Evolutionary conservation across 1,140 invertebrate species (phyloP).

Genomic region (Ladona fulva): DNA sequence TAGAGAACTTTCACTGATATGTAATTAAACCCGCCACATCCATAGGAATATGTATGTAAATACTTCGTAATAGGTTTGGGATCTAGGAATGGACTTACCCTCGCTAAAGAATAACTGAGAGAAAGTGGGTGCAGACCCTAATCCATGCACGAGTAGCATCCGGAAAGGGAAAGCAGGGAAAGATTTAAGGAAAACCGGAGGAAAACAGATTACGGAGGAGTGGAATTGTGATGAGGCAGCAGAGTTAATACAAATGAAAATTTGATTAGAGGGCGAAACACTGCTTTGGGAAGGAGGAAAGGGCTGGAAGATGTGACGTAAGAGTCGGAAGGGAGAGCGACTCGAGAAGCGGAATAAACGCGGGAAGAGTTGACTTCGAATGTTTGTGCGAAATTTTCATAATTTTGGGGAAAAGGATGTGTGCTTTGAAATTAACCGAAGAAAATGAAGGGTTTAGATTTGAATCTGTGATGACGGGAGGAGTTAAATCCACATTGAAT

Average conservation of each 20-base stretch:
- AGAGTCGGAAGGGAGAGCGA: not conserved
- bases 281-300: not conserved
- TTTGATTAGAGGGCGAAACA: slow-evolving; percentile 5
- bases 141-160: not conserved
- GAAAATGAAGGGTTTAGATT: not conserved
- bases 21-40: too few relatives aligned
- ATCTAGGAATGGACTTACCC: too few relatives aligned
- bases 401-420: not conserved
- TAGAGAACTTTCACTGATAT: too few relatives aligned
- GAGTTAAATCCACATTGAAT: too few relatives aligned
- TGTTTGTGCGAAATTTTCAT: not conserved
- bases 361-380: not conserved
- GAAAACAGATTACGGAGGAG: not conserved
- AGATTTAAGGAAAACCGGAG: not conserved
- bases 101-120: too few relatives aligned
- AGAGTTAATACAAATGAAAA: slow-evolving; percentile 7
- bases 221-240: not conserved
- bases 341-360: not conserved
- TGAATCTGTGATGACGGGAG: too few relatives aligned
- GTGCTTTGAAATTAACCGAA: not conserved
- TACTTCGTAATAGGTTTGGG: too few relatives aligned
- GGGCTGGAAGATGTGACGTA: not conserved
- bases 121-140: too few relatives aligned
- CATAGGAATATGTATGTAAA: too few relatives aligned
- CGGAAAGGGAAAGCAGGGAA: not conserved